These are phyloP conservation scores for Brachylomia viminalis DNA, from an alignment of 2,888 invertebrate genomes.

Conservation along the genomic window DNA sequence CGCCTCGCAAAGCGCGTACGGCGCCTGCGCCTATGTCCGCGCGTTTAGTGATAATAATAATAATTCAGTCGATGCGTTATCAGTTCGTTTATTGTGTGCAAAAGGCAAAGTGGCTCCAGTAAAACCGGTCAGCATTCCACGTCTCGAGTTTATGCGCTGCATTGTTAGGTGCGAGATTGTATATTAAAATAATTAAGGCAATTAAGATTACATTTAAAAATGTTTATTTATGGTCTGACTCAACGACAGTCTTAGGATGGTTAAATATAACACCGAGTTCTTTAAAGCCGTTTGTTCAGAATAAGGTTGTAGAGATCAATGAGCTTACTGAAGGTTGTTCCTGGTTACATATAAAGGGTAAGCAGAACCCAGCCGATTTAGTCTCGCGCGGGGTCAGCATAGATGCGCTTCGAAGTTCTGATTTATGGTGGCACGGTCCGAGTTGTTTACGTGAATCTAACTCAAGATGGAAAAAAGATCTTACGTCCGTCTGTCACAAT, in stretches of 20 bases:
- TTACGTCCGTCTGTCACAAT: not conserved
- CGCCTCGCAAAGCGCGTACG: conserved; percentile 8
- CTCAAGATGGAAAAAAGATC: not conserved
- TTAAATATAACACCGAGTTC: conserved; percentile 4
- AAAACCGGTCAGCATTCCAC: conserved; percentile 4
- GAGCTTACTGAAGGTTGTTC: not conserved
- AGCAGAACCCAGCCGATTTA: conserved; percentile 32
- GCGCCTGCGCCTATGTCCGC: conserved; percentile 6
- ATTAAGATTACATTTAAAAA: not conserved
- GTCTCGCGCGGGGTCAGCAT: conserved; percentile 14
- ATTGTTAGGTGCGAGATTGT: not conserved
- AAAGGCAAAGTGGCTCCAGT: not conserved
- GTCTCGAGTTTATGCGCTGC: not conserved
- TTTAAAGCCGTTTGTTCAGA: conserved; percentile 19
- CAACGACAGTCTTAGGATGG: not conserved
- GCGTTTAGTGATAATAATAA: not conserved
- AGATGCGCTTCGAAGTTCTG: not conserved
- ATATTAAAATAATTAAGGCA: not conserved
- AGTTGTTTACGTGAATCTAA: conserved; percentile 3
- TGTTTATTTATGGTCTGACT: conserved; percentile 15
- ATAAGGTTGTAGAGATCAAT: conserved; percentile 7
- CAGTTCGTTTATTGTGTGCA: not conserved
- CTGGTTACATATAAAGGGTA: conserved; percentile 17
- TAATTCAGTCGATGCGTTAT: conserved; percentile 1
- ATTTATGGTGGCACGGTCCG: conserved; percentile 34